Base-by-base conservation (phyloP, 2,888 invertebrate genomes). In the Drosophila demipolita region DNA sequence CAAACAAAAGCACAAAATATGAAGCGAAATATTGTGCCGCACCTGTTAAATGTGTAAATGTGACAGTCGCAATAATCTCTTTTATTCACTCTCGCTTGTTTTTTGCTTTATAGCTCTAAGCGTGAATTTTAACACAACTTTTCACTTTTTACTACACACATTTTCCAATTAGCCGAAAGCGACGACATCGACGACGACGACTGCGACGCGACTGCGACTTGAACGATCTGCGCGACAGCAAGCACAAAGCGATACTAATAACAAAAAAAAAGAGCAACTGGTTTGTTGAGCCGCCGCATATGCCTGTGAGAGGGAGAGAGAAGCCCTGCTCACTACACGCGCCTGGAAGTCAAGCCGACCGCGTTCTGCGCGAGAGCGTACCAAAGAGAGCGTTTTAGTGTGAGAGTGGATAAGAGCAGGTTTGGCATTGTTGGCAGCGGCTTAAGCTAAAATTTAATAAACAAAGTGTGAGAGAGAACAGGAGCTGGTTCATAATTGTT, bases 241-340 rank as follows among this genome's bases (percentile, higher is more conserved):
- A 76, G 81, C 72, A 67, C 80, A 80, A 83, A 86, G 74, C 67
- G 87, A 73, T 73, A 88, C 83, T 88, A 88, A 89, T 74, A 85
- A 87, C 71, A 80, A 78, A 68, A 77, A 59, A 57, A 73, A 70
- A 73, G 62, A 74, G 82, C 79, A 87, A 84, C 89, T 84, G 87
- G 89, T 89, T 87, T 83, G n/a, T 65, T 57, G 45, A 52, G 54
- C 53, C 66, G 59, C 63, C 45, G 23, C 2, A 45, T 15, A 40
- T 40, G 40, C n/a, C n/a, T 49, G 55, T 55, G 68, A 45, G 64
- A 8, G 50, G 35, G 40, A 36, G 42, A 68, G 50, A 52, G 58
- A 66, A 48, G 57, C 63, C 42, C 17, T n/a, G 57, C 57, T 57
- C 63, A 68, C 15, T 15, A 45, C 2, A 23, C 20, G 15, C 57